Base-by-base conservation (phyloP, 1,140 invertebrate species). In the Meloidogyne floridensis region DNA sequence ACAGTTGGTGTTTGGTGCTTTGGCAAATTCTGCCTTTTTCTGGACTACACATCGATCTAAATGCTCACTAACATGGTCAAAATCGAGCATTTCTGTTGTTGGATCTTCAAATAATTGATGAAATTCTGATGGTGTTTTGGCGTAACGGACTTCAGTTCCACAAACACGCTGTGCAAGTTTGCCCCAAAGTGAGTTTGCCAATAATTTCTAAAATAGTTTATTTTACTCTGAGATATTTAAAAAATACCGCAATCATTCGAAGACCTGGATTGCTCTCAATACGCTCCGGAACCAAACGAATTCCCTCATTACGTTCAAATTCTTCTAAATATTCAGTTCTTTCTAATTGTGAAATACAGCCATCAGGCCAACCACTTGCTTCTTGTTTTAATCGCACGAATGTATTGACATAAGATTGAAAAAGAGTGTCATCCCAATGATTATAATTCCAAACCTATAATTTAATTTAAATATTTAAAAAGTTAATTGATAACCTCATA, bases 161-260 rank as follows among this genome's bases (percentile, higher is more conserved):
- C 42, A 10, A 11, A 51, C 54, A n/a, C 76, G 65, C 20, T 82
- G 81, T 15, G 53, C 81, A 2, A 82, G 6, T 47, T 82, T 82
- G 9, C 81, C 81, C 81, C 81, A 82, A 1, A 82, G 20, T 7
- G 51, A 72, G 43, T 82, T 82, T 5, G 32, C 18, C n/a, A 82
- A 79, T 32, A 75, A n/a, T 47, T 82, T 82, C 15, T 47, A 56
- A 56, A 56, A 56, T 56, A 9, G 8, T 56, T 56, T 9, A 9
- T 9, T 7, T 11, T 56, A 20, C 20, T 20, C 20, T 20, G 20
- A 20, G 20, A 20, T 20, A 20, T 20, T 20, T 20, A 20, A 20
- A 56, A 56, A 56, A 11, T 56, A 56, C 54, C 11, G 81, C 81
- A 18, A 80, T 75, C 18, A 72, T 51, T 13, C 81, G 8, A 6